Evolutionary conservation across 2,797 vertebrate genomes (phyloP).

Genomic region (Acrocephalus scirpaceus): DNA sequence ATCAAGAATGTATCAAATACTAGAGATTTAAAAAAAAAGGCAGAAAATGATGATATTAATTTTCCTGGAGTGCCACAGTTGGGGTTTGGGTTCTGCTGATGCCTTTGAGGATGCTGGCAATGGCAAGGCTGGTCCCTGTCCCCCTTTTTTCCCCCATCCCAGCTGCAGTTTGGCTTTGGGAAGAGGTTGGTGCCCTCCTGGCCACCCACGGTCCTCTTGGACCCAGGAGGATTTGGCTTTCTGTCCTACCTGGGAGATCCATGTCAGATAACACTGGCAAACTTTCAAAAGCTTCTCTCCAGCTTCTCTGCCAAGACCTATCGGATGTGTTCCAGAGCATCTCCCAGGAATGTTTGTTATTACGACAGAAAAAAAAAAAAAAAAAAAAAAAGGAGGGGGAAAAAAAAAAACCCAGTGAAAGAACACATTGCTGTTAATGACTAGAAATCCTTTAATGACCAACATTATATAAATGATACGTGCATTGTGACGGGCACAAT

Average conservation of each 20-base stretch:
- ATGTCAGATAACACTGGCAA: constrained; percentile 27
- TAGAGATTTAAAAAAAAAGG: neutral
- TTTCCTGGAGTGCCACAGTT: neutral
- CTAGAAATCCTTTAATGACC: constrained; percentile 74
- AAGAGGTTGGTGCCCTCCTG: neutral
- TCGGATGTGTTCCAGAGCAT: constrained; percentile 69
- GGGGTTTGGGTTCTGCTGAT: neutral
- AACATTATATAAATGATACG: constrained; percentile 66
- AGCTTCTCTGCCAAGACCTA: constrained; percentile 53
- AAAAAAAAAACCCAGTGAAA: neutral
- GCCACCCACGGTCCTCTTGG: constrained; percentile 1
- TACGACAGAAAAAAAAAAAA: neutral
- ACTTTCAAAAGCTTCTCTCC: constrained; percentile 19
- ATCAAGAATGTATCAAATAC: neutral
- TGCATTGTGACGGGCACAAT: constrained; percentile 63
- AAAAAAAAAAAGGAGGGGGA: neutral
- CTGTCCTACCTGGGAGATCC: constrained; percentile 5
- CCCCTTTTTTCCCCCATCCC: neutral
- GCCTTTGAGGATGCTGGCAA: neutral
- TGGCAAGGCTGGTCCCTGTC: neutral
- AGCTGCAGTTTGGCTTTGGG: neutral
- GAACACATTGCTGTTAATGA: constrained; percentile 65
- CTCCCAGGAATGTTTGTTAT: constrained; percentile 62
- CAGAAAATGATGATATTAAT: neutral
- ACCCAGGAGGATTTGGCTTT: constrained; percentile 24